These are phyloP conservation scores for Xiphophorus maculatus DNA, from an alignment of 2,113 vertebrate genomes.

Conservation along the genomic window DNA sequence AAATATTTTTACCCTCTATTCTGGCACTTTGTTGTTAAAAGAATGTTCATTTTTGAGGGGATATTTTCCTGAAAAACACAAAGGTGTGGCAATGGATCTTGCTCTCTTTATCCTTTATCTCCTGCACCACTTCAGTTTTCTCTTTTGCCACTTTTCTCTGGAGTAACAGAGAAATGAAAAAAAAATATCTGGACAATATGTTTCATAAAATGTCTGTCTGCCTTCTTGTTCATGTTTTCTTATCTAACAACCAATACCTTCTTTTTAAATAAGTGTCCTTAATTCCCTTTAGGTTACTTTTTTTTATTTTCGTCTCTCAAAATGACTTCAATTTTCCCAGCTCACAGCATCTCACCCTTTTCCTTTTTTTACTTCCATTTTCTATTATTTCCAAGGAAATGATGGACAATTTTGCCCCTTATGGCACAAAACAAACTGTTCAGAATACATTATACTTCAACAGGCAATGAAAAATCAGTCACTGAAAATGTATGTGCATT, in stretches of 20 bases:
- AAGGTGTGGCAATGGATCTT: neutral
- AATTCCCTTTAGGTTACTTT: slow-evolving; percentile 12
- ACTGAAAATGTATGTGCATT: slow-evolving; percentile 7
- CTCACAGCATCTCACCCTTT: slow-evolving; percentile 6
- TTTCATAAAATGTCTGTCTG: slow-evolving; percentile 19
- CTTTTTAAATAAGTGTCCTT: slow-evolving; percentile 9
- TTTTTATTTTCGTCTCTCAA: neutral
- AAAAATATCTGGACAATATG: slow-evolving; percentile 23
- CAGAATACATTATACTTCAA: slow-evolving; percentile 35
- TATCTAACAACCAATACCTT: slow-evolving; percentile 9
- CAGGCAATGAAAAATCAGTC: slow-evolving; percentile 65
- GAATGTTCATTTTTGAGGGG: neutral
- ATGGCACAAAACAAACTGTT: slow-evolving; percentile 51
- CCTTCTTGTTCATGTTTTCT: slow-evolving; percentile 10
- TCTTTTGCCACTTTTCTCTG: slow-evolving; percentile 29
- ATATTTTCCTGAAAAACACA: neutral
- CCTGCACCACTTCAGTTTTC: slow-evolving; percentile 11
- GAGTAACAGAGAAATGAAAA: slow-evolving; percentile 25
- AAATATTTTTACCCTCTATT: neutral
- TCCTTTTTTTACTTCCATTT: slow-evolving; percentile 7
- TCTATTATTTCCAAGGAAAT: slow-evolving; percentile 39
- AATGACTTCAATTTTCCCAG: slow-evolving; percentile 32
- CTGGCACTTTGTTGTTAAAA: neutral
- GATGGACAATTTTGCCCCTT: slow-evolving; percentile 45
- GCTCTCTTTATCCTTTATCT: slow-evolving; percentile 1